Evolutionary conservation across 2,888 invertebrate species (phyloP), one percentile per base, ranked within the genome.

Genomic region (Yponomeuta cagnagella): DNA sequence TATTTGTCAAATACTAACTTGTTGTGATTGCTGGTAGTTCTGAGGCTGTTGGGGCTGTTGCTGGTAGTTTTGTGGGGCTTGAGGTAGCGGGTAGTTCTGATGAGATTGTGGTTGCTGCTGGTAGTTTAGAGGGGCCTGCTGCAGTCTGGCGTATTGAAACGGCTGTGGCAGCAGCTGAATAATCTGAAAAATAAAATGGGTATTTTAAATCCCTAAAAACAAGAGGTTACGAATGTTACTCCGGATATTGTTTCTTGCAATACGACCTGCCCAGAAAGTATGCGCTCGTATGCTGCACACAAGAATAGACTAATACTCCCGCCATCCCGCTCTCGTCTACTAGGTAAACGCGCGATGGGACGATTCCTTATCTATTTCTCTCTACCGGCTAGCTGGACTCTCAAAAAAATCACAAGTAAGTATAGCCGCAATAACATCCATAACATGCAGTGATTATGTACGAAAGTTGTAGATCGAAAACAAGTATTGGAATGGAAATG

Each of bases 11-110:
- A 58, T 15, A 58, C 52, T 58, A 9, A 23, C 37, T 43, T 68
- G 31, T 52, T 65, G 72, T 71, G 77, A 76, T 58, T 77, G 77
- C 48, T 48, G 43, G 43, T 43, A 43, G 6, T 43, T 43, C 43
- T 43, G 43, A 43, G 43, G 70, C 6, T 63, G 64, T 30, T 67
- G 12, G 15, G 33, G 30, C 33, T 66, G 71, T n/a, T 72, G 69
- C 63, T 70, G 70, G 52, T 71, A 48, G n/a, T 63, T n/a, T 15
- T 67, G 37, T 15, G 12, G 52, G 12, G 15, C 52, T 12, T 58
- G 52, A 4, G 12, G 52, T 58, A 15, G 52, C 12, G 6, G 52
- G 52, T 58, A 58, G 52, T 58, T 58, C 52, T 58, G 52, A 2
- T 12, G 52, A 1, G 52, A 1, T 12, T 58, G 52, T 1, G 15